Conservation (phyloP, 2,113 vertebrate species). For the Hipposideros armiger region DNA sequence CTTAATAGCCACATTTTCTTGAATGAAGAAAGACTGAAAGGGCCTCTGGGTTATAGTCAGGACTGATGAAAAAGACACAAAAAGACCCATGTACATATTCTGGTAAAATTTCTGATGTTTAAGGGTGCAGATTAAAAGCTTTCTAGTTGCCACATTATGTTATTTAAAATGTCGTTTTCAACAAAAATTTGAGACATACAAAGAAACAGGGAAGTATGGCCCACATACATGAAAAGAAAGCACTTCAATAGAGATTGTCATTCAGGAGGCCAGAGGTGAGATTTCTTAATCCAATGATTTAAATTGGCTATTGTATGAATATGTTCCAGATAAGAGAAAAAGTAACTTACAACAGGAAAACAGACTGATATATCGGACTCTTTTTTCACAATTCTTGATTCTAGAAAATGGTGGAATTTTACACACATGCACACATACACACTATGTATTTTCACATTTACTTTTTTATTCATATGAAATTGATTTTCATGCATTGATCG, state of each 20-base stretch:
- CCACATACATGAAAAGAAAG: neutral
- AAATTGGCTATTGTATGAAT: neutral
- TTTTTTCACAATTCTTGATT: neutral
- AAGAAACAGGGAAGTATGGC: neutral
- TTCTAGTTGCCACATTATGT: neutral
- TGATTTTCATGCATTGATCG: neutral
- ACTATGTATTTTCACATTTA: neutral
- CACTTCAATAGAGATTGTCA: neutral
- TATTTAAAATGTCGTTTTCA: neutral
- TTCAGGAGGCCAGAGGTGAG: neutral
- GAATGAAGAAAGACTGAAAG: neutral
- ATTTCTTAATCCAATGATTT: neutral
- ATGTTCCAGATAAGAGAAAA: neutral
- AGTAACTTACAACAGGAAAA: neutral
- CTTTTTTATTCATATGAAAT: neutral
- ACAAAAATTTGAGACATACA: neutral
- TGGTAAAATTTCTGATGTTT: neutral
- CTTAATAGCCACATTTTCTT: accelerated
- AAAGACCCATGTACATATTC: accelerated
- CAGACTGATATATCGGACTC: neutral
- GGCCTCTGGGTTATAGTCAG: accelerated
- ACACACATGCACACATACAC: neutral
- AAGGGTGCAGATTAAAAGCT: neutral
- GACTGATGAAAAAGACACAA: neutral
- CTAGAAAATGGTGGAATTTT: neutral